A percentile compares a stretch with the other conserved stretches of the same genome.
These are phyloP conservation scores for Lasioglossum baleicum DNA, from an alignment of 1,140 invertebrate species.

Conservation along the genomic window DNA sequence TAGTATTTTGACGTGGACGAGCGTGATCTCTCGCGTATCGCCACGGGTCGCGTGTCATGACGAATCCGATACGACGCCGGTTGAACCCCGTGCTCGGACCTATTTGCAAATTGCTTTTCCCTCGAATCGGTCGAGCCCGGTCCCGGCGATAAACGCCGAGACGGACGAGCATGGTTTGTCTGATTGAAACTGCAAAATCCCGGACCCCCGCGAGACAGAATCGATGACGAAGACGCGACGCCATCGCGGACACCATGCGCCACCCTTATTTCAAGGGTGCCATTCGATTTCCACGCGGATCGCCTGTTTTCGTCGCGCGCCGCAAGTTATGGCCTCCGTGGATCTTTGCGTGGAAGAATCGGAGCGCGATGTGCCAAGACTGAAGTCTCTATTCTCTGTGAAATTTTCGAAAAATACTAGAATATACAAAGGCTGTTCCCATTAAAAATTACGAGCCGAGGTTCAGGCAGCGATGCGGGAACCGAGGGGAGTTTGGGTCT, in stretches of 20 bases:
- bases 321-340: too few relatives aligned
- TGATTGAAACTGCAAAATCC: constrained; percentile 59
- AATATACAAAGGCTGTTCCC: too few relatives aligned
- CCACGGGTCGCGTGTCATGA: constrained; percentile 30
- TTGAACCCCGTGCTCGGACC: constrained; percentile 40
- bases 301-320: too few relatives aligned
- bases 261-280: constrained; percentile 11
- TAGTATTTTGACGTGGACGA: constrained; percentile 58
- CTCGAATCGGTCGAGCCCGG: constrained; percentile 36
- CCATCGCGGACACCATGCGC: not conserved
- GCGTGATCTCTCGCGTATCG: constrained; percentile 53
- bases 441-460: too few relatives aligned
- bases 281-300: constrained; percentile 7
- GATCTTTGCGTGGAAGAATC: too few relatives aligned
- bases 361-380: too few relatives aligned
- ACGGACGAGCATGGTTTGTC: constrained; percentile 56
- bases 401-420: too few relatives aligned
- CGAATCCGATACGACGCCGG: constrained; percentile 57
- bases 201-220: constrained; percentile 29
- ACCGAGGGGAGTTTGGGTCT: too few relatives aligned
- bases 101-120: constrained; percentile 69
- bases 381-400: too few relatives aligned
- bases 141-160: constrained; percentile 55
- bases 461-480: too few relatives aligned
- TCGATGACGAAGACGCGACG: constrained; percentile 53